A percentile compares a stretch with the other conserved stretches of the same genome.
phyloP scores from a whole-genome alignment of 2,888 invertebrate species.

The Strigamia transsilvanica region DNA sequence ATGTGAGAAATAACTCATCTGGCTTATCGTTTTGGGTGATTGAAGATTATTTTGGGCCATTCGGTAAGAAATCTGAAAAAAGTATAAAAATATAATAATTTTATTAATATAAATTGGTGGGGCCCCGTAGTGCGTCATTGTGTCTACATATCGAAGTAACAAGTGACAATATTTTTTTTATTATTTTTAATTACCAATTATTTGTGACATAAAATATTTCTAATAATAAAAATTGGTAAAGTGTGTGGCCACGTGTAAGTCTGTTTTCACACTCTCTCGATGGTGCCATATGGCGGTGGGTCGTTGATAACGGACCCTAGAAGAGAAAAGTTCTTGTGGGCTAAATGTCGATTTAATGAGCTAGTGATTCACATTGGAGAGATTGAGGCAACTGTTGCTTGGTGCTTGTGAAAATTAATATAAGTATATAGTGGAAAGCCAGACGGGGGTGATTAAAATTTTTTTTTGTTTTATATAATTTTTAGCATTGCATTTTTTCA shows the following conservation, averaged over 20 bases:
- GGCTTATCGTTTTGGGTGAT: not conserved
- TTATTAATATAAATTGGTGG: too few species aligned
- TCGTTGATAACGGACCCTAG: not conserved
- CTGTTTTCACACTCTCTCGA: slow-evolving; percentile 10
- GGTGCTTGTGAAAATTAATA: not conserved
- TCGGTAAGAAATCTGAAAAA: not conserved
- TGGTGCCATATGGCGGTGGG: not conserved
- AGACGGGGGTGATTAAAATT: not conserved
- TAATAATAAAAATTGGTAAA: not conserved
- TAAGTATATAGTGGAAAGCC: not conserved
- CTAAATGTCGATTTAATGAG: slow-evolving; percentile 22
- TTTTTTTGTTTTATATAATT: not conserved
- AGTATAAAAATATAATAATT: not conserved
- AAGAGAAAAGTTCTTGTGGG: not conserved
- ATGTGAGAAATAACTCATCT: not conserved
- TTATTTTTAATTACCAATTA: not conserved
- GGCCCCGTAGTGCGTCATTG: too few species aligned
- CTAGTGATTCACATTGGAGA: not conserved
- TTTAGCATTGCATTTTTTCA: not conserved
- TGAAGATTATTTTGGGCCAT: not conserved
- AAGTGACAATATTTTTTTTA: too few species aligned
- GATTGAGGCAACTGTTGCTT: not conserved
- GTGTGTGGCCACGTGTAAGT: slow-evolving; percentile 10
- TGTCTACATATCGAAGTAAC: too few species aligned
- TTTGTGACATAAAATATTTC: not conserved